Conservation (phyloP, 2,888 invertebrate species). For the Parnassius apollo region DNA sequence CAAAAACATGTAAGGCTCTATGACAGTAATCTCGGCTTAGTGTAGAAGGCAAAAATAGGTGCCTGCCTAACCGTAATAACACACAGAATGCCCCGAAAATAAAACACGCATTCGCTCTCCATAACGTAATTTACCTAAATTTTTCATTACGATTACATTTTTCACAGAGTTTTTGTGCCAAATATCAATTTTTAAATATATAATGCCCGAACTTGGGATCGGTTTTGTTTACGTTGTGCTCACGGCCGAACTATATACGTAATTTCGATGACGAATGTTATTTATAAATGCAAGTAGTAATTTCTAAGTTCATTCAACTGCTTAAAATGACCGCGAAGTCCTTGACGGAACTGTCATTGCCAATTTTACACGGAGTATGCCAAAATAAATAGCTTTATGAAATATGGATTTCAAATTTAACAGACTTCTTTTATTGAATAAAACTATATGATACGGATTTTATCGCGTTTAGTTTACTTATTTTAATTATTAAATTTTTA, state of each 20-base stretch:
- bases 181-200: constrained; percentile 29
- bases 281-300: constrained; percentile 15
- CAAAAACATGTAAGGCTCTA: background rate
- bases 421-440: too few relatives aligned
- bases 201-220: background rate
- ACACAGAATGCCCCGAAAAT: constrained; percentile 29
- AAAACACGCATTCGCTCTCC: constrained; percentile 28
- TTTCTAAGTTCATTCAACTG: constrained; percentile 17
- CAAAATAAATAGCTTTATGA: background rate
- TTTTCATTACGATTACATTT: constrained; percentile 34
- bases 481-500: too few relatives aligned
- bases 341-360: background rate
- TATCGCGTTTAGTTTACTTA: too few relatives aligned
- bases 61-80: constrained; percentile 29
- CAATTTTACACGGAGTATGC: background rate
- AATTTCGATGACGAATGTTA: constrained; percentile 6
- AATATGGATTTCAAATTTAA: too few relatives aligned
- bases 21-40: background rate
- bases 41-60: constrained; percentile 27
- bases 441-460: too few relatives aligned
- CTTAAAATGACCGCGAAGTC: background rate
- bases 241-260: constrained; percentile 10
- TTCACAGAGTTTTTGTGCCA: constrained; percentile 37
- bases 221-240: constrained; percentile 16
- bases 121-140: constrained; percentile 46